Evolutionary conservation across 2,888 invertebrate genomes (phyloP).

Genomic region (Onthophagus sagittarius): DNA sequence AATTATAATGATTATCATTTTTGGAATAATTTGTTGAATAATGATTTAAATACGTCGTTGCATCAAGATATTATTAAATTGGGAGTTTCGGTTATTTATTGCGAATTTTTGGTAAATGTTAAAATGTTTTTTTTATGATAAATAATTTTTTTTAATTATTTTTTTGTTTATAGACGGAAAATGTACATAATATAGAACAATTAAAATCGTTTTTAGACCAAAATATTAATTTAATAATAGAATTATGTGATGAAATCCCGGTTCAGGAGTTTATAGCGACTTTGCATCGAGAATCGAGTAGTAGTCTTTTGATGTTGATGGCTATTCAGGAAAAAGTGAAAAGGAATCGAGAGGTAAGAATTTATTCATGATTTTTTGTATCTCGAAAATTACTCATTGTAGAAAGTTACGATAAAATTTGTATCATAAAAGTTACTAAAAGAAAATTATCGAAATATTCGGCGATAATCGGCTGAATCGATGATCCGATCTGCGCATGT

Average conservation of each 20-base stretch:
- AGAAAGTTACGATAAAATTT: no score
- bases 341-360: slow-evolving; percentile 51
- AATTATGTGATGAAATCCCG: slow-evolving; percentile 61
- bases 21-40: slow-evolving; percentile 52
- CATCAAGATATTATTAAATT: slow-evolving; percentile 43
- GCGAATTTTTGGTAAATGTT: slow-evolving; percentile 77
- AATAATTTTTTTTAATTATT: not conserved
- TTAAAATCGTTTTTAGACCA: slow-evolving; percentile 74
- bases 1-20: slow-evolving; percentile 67
- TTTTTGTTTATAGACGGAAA: slow-evolving; percentile 47
- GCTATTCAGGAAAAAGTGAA: slow-evolving; percentile 66
- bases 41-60: not conserved
- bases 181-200: slow-evolving; percentile 67
- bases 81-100: slow-evolving; percentile 68
- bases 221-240: slow-evolving; percentile 64
- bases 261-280: slow-evolving; percentile 60
- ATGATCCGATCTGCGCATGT: no score
- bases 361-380: no score
- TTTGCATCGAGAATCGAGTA: slow-evolving; percentile 60
- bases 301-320: slow-evolving; percentile 69
- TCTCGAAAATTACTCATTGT: no score
- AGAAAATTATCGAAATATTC: no score
- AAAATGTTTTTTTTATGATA: no score
- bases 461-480: no score
- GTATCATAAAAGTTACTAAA: no score